phyloP scores from a whole-genome alignment of 1,140 invertebrate genomes.

The Tetragnatha versicolor region DNA sequence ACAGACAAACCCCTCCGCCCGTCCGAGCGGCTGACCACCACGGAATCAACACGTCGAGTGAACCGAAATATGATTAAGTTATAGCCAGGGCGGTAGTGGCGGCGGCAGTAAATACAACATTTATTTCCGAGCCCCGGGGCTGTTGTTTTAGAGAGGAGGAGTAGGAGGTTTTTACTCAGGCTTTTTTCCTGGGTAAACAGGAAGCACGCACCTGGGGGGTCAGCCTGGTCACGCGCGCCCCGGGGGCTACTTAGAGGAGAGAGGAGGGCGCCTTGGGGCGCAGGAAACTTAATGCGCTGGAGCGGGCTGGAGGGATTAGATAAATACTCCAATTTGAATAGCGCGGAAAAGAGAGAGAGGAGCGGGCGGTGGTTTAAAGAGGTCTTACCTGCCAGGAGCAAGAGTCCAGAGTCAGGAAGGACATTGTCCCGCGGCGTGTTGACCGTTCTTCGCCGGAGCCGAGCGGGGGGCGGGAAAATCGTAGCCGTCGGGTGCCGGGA shows the following conservation, averaged over 20 bases:
- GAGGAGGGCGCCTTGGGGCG: not conserved
- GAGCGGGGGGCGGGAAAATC: slow-evolving; percentile 26
- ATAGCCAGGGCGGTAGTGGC: slow-evolving; percentile 36
- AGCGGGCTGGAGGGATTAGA: slow-evolving; percentile 53
- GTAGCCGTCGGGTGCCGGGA: slow-evolving; percentile 41
- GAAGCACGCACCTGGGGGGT: not conserved
- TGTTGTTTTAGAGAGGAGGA: slow-evolving; percentile 55
- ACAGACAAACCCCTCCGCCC: not conserved
- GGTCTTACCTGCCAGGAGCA: slow-evolving; percentile 56
- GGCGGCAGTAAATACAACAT: slow-evolving; percentile 53
- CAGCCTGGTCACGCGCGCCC: not conserved
- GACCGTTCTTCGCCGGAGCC: slow-evolving; percentile 47
- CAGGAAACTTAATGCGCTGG: no score
- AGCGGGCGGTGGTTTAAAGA: slow-evolving; percentile 7
- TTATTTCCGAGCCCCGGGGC: slow-evolving; percentile 50
- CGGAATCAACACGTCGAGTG: no score
- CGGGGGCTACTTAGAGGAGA: not conserved
- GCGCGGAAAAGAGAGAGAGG: slow-evolving; percentile 15
- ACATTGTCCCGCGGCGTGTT: slow-evolving; percentile 51
- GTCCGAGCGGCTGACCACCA: no score
- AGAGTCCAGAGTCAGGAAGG: slow-evolving; percentile 55
- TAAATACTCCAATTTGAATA: slow-evolving; percentile 56
- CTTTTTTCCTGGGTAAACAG: no score
- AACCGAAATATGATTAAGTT: slow-evolving; percentile 54
- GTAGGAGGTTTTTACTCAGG: no score